phyloP scores from a whole-genome alignment of 37 sponge, comb jelly and placozoan genomes.

The Beroe forskalii region DNA sequence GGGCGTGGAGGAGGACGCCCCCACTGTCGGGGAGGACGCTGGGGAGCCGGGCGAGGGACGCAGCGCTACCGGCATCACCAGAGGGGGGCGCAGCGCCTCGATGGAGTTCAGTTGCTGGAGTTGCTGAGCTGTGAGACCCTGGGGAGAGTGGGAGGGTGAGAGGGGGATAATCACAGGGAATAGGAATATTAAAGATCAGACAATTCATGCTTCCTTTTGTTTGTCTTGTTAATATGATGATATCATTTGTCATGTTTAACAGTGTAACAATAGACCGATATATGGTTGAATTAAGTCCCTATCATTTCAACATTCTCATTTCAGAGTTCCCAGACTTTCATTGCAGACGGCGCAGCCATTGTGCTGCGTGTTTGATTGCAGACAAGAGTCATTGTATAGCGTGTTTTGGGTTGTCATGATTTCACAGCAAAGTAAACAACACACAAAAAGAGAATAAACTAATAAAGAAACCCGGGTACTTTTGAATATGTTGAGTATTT shows the following conservation, averaged over 20 bases:
- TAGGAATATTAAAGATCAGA: background rate
- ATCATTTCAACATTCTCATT: too few species aligned
- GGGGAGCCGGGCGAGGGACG: constrained; percentile 56
- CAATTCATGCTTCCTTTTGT: too few species aligned
- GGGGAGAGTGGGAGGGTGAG: background rate
- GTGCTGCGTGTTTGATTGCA: too few species aligned
- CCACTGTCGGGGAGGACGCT: background rate
- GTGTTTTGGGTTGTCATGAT: too few species aligned
- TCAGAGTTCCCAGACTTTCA: too few species aligned
- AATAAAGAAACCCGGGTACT: too few species aligned
- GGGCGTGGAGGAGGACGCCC: background rate
- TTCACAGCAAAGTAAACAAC: too few species aligned
- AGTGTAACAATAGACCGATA: background rate
- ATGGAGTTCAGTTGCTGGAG: constrained; percentile 46
- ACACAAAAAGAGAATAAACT: too few species aligned
- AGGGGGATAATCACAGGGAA: background rate
- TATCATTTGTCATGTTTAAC: background rate
- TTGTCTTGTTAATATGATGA: background rate
- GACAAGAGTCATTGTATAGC: too few species aligned
- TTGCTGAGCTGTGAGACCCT: constrained; percentile 53
- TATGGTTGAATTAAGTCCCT: too few species aligned
- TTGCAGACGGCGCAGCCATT: too few species aligned
- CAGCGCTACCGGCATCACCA: constrained; percentile 61
- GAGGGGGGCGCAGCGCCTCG: constrained; percentile 7
- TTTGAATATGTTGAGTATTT: too few species aligned